A percentile compares a stretch with the other conserved stretches of the same genome.
These are phyloP conservation scores for Rhopalosiphum nymphaeae DNA, from an alignment of 2,888 invertebrate genomes.

Conservation along the genomic window DNA sequence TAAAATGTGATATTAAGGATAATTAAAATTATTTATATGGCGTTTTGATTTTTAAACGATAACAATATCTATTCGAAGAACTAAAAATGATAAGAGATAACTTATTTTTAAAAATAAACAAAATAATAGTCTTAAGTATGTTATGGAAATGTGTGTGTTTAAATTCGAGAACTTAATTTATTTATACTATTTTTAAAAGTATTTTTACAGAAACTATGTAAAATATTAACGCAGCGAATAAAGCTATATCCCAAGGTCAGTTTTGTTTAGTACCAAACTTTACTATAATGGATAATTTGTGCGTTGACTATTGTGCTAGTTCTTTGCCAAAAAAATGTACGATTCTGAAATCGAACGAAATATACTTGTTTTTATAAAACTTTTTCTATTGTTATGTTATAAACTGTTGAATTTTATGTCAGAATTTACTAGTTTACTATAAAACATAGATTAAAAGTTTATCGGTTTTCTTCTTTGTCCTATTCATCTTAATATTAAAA, in stretches of 20 bases:
- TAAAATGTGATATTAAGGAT: not conserved
- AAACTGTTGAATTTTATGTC: not conserved
- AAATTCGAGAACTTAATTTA: not conserved
- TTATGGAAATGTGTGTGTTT: not conserved
- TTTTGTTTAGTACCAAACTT: not conserved
- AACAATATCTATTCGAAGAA: not conserved
- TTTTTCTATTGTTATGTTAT: not conserved
- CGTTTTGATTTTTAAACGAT: not conserved
- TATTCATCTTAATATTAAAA: not conserved
- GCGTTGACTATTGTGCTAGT: not conserved
- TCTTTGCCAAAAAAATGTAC: not conserved
- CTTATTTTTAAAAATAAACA: not conserved
- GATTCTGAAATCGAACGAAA: not conserved
- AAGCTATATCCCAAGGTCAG: not conserved
- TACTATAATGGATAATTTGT: slow-evolving; percentile 19
- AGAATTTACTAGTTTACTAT: not conserved
- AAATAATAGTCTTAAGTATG: not conserved
- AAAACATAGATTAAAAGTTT: not conserved
- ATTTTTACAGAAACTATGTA: not conserved
- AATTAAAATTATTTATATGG: not conserved
- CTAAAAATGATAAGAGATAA: not conserved
- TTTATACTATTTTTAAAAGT: not conserved
- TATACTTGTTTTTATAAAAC: not conserved
- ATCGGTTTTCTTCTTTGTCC: not conserved
- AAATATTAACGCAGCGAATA: not conserved